Base-by-base conservation (phyloP, 2,797 vertebrate genomes). In the Siniperca scherzeri region DNA sequence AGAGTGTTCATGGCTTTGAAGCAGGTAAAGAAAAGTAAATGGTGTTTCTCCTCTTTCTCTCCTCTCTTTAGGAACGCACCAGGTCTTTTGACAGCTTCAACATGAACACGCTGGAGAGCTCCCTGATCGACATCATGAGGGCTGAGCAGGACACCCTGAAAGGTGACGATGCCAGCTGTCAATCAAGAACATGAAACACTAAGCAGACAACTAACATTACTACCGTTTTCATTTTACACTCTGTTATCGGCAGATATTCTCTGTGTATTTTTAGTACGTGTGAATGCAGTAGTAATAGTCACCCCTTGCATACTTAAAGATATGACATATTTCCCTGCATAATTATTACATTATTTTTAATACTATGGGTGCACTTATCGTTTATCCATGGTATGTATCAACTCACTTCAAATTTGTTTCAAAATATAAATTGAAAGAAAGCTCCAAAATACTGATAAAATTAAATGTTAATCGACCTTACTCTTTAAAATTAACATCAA, bases 81-180 rank as follows among this genome's bases (percentile, higher is more conserved):
- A 96, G 99, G 92, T 98, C 98, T 22, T 99, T 99, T 83, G 99
- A 97, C 82, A 96, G 95, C 92, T 97, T 97, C 94, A 97, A 99
- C 95, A 99, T 99, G 98, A 98, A 99, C 93, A 98, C 98, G 84
- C 94, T 99, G 97, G 99, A 99, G 96, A 99, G 97, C 94, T 99
- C 99, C 19, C 96, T 99, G 94, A 99, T 99, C 88, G 99, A 99
- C 96, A 99, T 99, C 95, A 99, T 99, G 98, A 97, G 98, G 95
- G 98, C 99, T 19, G 99, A 99, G 95, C 99, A 98, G 91, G 99
- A 99, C 95, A 98, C 97, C 69, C 96, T 99, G 93, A 99, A 99
- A 99, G 98, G 99, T 99, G 96, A 94, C 74, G 22, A 77, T 70
- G 27, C 16, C 30, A 36, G 57, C 48, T n/a, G 66, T 71, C 74